Percentiles rank a stretch among this genome's conserved stretches.
Evolutionary conservation across 1,140 invertebrate species (phyloP).

Genomic region (Carcinoscorpius rotundicauda): DNA sequence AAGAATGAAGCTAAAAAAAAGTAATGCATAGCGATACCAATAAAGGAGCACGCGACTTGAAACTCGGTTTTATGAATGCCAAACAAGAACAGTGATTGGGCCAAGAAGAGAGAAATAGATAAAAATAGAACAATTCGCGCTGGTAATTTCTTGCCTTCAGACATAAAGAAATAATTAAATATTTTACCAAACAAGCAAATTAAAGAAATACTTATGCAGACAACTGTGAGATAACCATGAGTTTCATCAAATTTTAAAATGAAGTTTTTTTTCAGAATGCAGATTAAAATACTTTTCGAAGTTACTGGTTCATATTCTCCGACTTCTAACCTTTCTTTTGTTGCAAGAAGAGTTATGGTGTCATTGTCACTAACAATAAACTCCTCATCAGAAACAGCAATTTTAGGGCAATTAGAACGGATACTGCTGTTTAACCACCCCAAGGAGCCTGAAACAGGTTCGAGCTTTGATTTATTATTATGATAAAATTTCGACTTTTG

Average conservation of each 20-base stretch:
- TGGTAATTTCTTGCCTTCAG: slow-evolving; percentile 23
- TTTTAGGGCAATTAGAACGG: too few relatives aligned
- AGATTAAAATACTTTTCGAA: too few relatives aligned
- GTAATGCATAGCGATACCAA: slow-evolving; percentile 79
- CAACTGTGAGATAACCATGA: neutral
- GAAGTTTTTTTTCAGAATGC: neutral
- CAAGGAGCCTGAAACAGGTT: too few relatives aligned
- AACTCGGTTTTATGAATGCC: slow-evolving; percentile 12
- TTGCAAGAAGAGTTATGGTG: too few relatives aligned
- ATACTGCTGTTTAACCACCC: too few relatives aligned
- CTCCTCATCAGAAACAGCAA: too few relatives aligned
- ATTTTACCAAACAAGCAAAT: neutral
- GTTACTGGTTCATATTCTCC: too few relatives aligned
- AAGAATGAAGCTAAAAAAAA: slow-evolving; percentile 87
- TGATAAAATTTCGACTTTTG: too few relatives aligned
- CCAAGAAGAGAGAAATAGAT: slow-evolving; percentile 36
- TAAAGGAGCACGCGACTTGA: slow-evolving; percentile 32
- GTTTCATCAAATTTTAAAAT: neutral
- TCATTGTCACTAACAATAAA: too few relatives aligned
- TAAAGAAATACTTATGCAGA: neutral
- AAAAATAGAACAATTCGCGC: slow-evolving; percentile 40
- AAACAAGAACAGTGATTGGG: slow-evolving; percentile 38
- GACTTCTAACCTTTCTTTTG: too few relatives aligned
- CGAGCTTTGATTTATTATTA: too few relatives aligned
- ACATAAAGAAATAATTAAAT: neutral